Conservation (phyloP, 53 echinoderm and acorn worm species). For the Holothuria leucospilota region DNA sequence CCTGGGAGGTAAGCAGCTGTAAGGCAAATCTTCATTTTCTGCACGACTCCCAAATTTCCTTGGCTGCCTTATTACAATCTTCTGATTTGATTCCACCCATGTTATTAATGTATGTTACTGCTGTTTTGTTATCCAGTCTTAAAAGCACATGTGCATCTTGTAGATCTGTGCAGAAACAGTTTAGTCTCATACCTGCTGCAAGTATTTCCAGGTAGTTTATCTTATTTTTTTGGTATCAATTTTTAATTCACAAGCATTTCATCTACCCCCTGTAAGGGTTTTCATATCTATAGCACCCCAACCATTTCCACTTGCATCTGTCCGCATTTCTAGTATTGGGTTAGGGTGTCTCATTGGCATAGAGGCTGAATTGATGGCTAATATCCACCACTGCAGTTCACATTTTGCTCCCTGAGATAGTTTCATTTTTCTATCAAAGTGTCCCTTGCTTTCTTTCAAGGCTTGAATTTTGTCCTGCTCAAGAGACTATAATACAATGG, state of each 20-base stretch:
- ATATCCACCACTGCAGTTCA: slow-evolving; percentile 49
- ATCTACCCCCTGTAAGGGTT: slow-evolving; percentile 39
- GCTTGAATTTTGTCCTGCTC: slow-evolving; percentile 20
- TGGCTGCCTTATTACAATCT: slow-evolving; percentile 35
- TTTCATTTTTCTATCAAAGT: slow-evolving; percentile 63
- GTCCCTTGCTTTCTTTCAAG: slow-evolving; percentile 45
- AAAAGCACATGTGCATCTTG: slow-evolving; percentile 36
- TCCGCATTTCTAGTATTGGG: slow-evolving; percentile 25
- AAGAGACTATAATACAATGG: slow-evolving; percentile 52
- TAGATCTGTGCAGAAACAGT: slow-evolving; percentile 43
- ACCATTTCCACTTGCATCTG: slow-evolving; percentile 55
- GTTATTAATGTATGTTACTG: slow-evolving; percentile 71
- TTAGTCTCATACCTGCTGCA: slow-evolving; percentile 42
- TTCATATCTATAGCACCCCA: slow-evolving; percentile 58
- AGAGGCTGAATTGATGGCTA: not conserved
- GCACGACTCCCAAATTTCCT: slow-evolving; percentile 65
- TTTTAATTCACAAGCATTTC: slow-evolving; percentile 1
- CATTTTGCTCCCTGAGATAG: slow-evolving; percentile 24
- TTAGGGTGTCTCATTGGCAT: slow-evolving; percentile 1
- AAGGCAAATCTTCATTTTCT: slow-evolving; percentile 54
- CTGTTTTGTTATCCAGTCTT: slow-evolving; percentile 71
- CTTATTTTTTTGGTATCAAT: not conserved
- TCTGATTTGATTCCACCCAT: slow-evolving; percentile 61
- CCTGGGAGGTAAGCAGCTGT: slow-evolving; percentile 70
- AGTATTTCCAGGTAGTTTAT: slow-evolving; percentile 41